Percentiles rank a stretch among this genome's conserved stretches.
These are phyloP conservation scores for Polymixis lichenea DNA, from an alignment of 2,888 invertebrate genomes.

Conservation along the genomic window DNA sequence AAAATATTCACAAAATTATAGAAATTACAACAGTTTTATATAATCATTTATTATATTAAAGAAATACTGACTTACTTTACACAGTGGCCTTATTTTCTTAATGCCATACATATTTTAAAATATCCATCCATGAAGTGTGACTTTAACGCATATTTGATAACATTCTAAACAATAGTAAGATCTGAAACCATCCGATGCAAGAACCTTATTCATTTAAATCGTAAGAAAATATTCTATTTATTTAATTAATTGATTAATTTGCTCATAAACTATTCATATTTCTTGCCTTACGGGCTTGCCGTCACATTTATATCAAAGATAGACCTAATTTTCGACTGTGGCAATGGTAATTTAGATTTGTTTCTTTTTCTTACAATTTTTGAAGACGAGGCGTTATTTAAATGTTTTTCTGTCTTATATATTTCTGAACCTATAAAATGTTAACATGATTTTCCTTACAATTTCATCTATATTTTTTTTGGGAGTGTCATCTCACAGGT, in stretches of 20 bases:
- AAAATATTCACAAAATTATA: conserved; percentile 53
- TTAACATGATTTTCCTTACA: neutral
- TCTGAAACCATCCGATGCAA: conserved; percentile 39
- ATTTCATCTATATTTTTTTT: neutral
- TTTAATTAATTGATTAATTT: conserved; percentile 52
- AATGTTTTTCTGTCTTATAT: conserved; percentile 20
- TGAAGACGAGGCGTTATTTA: too few relatives aligned
- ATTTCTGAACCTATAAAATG: neutral
- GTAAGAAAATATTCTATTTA: conserved; percentile 20
- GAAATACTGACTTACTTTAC: conserved; percentile 23
- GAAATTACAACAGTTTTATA: conserved; percentile 33
- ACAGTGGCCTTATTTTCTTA: conserved; percentile 51
- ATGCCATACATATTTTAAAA: conserved; percentile 16
- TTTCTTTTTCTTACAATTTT: neutral
- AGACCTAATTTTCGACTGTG: conserved; percentile 41
- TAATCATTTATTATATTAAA: conserved; percentile 21
- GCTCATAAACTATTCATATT: conserved; percentile 68
- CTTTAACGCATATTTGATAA: conserved; percentile 2
- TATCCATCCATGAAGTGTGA: conserved; percentile 20
- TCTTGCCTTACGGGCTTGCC: conserved; percentile 77
- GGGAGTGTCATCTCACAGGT: too few relatives aligned
- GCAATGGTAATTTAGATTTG: conserved; percentile 50
- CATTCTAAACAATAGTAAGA: conserved; percentile 47
- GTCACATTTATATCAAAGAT: conserved; percentile 64
- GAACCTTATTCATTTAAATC: conserved; percentile 7